Conservation (phyloP, 2,113 vertebrate species). For the Oryzias curvinotus region DNA sequence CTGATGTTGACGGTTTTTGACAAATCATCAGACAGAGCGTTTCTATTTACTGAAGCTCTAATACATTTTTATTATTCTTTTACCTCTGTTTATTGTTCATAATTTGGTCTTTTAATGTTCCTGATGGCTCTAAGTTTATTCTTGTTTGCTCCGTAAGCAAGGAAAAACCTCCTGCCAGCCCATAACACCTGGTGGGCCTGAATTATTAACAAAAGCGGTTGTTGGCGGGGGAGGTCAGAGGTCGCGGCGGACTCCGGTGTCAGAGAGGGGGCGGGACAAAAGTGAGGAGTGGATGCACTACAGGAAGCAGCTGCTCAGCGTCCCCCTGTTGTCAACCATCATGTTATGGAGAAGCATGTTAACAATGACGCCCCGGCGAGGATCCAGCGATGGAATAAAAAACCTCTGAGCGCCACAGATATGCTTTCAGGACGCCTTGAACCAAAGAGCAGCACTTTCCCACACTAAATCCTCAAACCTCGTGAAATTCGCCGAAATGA, state of each 20-base stretch:
- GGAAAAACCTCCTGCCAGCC: not conserved
- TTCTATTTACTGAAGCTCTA: too few species aligned
- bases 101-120: too few species aligned
- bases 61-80: too few species aligned
- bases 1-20: too few species aligned
- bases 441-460: conserved; percentile 24
- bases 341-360: conserved; percentile 2
- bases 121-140: too few species aligned
- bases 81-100: too few species aligned
- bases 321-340: conserved; percentile 19
- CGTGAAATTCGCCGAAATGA: conserved; percentile 12
- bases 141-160: not conserved
- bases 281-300: conserved; percentile 24
- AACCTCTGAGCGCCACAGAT: not conserved
- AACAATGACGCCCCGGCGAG: conserved; percentile 7
- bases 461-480: conserved; percentile 28
- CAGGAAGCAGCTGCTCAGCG: conserved; percentile 59
- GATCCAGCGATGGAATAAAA: not conserved
- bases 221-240: conserved; percentile 27
- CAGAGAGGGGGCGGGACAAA: conserved; percentile 17
- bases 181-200: conserved; percentile 34
- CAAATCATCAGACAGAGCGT: too few species aligned
- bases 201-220: conserved; percentile 38
- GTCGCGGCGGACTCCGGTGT: conserved; percentile 12
- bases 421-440: not conserved